Base-by-base conservation (phyloP, 2,888 invertebrate species). In the Hecatera dysodea region DNA sequence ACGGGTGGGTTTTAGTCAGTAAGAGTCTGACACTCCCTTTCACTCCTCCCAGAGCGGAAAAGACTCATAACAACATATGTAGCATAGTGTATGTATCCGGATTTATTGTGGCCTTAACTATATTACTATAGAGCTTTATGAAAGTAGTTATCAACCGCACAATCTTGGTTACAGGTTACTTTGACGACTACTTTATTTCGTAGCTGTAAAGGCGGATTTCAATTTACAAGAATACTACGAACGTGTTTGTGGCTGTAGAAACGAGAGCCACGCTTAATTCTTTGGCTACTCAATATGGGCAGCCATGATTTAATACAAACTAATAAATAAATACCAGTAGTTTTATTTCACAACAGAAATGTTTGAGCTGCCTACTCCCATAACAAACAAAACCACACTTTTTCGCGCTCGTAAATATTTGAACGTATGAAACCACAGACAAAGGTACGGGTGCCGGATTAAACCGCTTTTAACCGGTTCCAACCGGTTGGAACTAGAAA, bases 381-480 rank as follows among this genome's bases (percentile, higher is more conserved):
- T 55, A 62, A 55, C 39, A 29, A 72, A 63, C 67, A 67, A 62
- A 78, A 72, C 64, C 73, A 42, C 60, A 72, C 55, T 64, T 70
- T 72, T 78, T 71, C 82, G 62, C 19, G n/a, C 46, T n/a, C 39
- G 55, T 83, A 74, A 80, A 75, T 83, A 71, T 72, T 68, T 72
- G 65, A 83, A 66, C 50, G 22, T 64, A 75, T 73, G 77, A 80
- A 80, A 72, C 81, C 75, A 66, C 82, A 67, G 70, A 81, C 76
- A 62, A 72, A 68, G 78, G 76, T 72, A 65, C 52, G 61, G 44
- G 57, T 57, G 53, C 68, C 19, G 60, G 75, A 75, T 77, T 74
- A 77, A 69, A 59, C 75, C 36, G 55, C 59, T 75, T 74, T 70
- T 57, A 75, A 59, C 72, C 48, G 56, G 72, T 57, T 50, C 61